Base-by-base conservation (phyloP, 2,888 invertebrate species). In the Latrodectus elegans region DNA sequence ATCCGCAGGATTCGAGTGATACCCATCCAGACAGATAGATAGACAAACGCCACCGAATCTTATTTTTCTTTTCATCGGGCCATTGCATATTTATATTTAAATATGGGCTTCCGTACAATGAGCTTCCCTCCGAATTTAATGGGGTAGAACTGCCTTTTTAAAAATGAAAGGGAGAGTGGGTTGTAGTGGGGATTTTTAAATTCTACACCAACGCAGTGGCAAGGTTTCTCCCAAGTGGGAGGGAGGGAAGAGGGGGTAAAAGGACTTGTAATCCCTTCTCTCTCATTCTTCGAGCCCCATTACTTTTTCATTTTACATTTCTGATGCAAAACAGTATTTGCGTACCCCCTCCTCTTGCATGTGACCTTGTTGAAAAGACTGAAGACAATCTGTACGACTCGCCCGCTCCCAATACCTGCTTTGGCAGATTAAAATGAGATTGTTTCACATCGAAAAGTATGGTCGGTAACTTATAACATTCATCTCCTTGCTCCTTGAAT, bases 241-340 rank as follows among this genome's bases (percentile, higher is more conserved):
- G 26, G 60, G 15, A 26, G 85, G 85, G 75, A 22, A 22, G 11
- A 15, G 55, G 55, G 55, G 9, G 76, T 65, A 51, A 64, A 22
- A 65, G 80, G 60, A 53, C 64, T 68, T 86, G 77, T 86, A 86
- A 86, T 86, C 86, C 81, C 86, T 78, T 81, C 53, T 67, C 80
- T 15, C 72, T 86, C 81, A 86, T 86, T 76, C 52, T 77, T 75
- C 49, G 64, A 52, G 26, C 68, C 49, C 51, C 68, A 65, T 71
- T 75, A 68, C 75, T 85, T 74, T 75, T 51, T 51, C 64, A 9
- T 52, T 65, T 73, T 78, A 60, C 73, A 73, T 85, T 73, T 84
- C 22, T 74, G 52, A 65, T 74, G 79, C n/a, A 65, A 67, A 68
- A 55, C 64, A 49, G 73, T 80, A 85, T 85, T 85, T 80, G 74